Conservation (phyloP, 2,797 vertebrate species). For the Peromyscus aztecus region DNA sequence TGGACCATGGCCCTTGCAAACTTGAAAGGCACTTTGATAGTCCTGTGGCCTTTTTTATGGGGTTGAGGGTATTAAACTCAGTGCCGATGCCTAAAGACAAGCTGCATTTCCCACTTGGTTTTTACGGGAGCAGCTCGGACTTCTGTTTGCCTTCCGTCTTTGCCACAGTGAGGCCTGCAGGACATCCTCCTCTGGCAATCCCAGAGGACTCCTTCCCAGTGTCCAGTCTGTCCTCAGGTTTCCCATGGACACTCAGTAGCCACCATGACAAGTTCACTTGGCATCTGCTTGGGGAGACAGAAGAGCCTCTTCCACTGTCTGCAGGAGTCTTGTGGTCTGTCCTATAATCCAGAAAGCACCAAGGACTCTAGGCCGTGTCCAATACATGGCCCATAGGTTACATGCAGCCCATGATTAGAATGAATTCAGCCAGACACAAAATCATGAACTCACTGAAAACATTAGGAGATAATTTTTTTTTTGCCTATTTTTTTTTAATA, state of each 20-base stretch:
- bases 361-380: not conserved
- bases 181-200: not conserved
- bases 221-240: not conserved
- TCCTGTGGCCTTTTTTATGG: not conserved
- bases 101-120: not conserved
- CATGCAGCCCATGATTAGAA: not conserved
- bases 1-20: not conserved
- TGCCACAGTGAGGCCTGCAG: not conserved
- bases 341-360: not conserved
- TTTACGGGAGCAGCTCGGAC: not conserved
- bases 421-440: not conserved
- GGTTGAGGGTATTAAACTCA: not conserved
- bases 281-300: not conserved
- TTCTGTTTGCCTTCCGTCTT: not conserved
- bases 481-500: not conserved
- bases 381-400: not conserved
- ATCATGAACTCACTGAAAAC: not conserved
- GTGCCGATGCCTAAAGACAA: not conserved
- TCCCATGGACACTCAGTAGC: not conserved
- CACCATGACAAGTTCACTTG: not conserved
- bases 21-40: constrained; percentile 8
- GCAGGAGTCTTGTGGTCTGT: not conserved
- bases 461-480: not conserved
- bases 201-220: not conserved
- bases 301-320: not conserved